Evolutionary conservation across 2,797 vertebrate species (phyloP).

Genomic region (Selene dorsalis): DNA sequence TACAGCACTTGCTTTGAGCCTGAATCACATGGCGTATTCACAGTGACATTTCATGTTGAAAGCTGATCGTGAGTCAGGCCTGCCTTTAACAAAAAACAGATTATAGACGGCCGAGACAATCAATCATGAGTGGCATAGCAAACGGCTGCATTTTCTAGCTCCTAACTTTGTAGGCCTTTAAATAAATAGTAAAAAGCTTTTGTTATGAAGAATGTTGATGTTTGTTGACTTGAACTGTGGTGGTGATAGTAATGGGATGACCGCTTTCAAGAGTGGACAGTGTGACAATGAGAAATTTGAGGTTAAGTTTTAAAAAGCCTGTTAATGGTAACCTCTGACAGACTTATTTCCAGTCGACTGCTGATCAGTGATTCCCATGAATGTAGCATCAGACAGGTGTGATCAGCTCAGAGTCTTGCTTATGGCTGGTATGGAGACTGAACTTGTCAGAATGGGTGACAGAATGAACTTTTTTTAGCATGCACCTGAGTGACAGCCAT

Average conservation of each 20-base stretch:
- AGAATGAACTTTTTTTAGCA: neutral
- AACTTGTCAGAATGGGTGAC: constrained; percentile 25
- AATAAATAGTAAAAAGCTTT: neutral
- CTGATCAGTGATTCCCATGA: neutral
- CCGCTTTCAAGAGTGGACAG: neutral
- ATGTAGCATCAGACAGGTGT: neutral
- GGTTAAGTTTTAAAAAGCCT: neutral
- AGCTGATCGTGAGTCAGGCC: neutral
- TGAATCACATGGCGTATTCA: neutral
- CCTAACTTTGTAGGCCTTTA: neutral
- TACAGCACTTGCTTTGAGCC: neutral
- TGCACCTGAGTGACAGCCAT: constrained; percentile 11
- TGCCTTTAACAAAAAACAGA: neutral
- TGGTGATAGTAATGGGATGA: no score
- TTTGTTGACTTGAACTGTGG: neutral
- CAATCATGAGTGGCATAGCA: neutral
- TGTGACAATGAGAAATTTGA: no score
- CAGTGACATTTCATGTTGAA: neutral
- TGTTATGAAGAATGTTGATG: neutral
- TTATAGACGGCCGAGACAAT: neutral
- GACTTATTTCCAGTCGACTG: neutral
- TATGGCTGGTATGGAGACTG: neutral
- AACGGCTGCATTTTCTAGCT: neutral
- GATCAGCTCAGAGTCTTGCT: neutral
- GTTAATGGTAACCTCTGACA: neutral